Evolutionary conservation across 1,140 invertebrate species (phyloP), one percentile per base, ranked within the genome.

Genomic region (Pygmarrhopalites habei): DNA sequence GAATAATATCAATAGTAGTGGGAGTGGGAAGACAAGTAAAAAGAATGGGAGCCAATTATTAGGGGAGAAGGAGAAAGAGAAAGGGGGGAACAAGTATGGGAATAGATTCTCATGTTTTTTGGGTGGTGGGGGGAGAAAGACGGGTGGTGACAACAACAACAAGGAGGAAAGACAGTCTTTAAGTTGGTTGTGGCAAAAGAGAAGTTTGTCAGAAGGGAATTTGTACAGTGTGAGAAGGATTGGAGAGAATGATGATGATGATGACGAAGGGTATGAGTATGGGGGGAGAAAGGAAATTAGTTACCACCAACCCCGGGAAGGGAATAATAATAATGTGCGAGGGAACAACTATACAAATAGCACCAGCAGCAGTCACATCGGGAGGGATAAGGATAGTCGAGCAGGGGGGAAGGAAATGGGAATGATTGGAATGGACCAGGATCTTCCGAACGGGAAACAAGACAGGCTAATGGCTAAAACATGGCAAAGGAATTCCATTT

Each of bases 121-220:
- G 14, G 19, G 46, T 19, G 46, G 46, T 7, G 12, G 7, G 7
- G 46, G 46, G 46, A 49, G 23, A 21, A 14, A 21, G 46, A 49
- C 12, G 14, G 7, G 7, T 7, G 46, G 23, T n/a, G n/a, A n/a
- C n/a, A n/a, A n/a, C n/a, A n/a, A n/a, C n/a, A n/a, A n/a, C 1
- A 32, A 29, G 15, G 29, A 28, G 14, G 53, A 7, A 56, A 21
- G 30, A 30, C 30, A 41, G 5, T n/a, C n/a, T n/a, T n/a, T n/a
- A n/a, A 46, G 28, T 60, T 59, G 47, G 63, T 43, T 59, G 15
- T 66, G 59, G 60, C 65, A 66, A 32, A 66, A 66, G 44, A n/a
- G n/a, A n/a, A 66, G 65, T 47, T 49, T 66, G 41, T 66, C 65
- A n/a, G 65, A 66, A 32, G 56, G 65, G 32, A 66, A 66, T 35